Conservation (phyloP, 2,113 vertebrate genomes). For the Loxodonta africana region DNA sequence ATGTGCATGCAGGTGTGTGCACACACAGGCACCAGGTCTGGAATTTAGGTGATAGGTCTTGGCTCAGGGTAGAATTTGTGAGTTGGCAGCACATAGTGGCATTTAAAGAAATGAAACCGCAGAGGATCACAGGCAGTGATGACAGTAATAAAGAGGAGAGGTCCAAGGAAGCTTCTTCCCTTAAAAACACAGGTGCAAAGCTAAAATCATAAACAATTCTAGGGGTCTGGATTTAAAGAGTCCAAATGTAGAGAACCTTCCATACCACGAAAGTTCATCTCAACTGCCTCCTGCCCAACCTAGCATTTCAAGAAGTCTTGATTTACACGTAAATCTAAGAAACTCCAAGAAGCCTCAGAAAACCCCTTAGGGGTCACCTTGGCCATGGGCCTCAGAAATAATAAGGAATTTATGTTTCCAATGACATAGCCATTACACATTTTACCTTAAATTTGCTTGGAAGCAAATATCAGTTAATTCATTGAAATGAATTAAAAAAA, state of each 20-base stretch:
- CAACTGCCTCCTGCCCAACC: conserved; percentile 24
- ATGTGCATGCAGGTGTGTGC: too few species aligned
- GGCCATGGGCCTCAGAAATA: conserved; percentile 72
- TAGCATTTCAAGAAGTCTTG: conserved; percentile 49
- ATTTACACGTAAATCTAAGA: conserved; percentile 61
- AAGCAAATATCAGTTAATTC: conserved; percentile 87
- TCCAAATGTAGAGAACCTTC: conserved; percentile 51
- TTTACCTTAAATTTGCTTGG: conserved; percentile 88
- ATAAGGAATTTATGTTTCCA: conserved; percentile 83
- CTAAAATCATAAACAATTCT: conserved; percentile 27
- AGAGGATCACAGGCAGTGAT: background rate
- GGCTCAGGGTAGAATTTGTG: background rate
- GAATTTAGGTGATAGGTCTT: background rate
- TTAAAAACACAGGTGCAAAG: conserved; percentile 32
- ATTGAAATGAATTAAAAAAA: conserved; percentile 76
- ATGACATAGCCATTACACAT: conserved; percentile 91
- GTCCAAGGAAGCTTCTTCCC: conserved; percentile 42
- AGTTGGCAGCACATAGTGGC: background rate
- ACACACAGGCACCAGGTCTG: background rate
- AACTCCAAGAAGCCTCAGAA: conserved; percentile 64
- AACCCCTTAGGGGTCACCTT: conserved; percentile 83
- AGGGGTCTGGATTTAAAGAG: conserved; percentile 17
- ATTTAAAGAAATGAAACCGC: background rate
- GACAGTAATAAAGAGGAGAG: conserved; percentile 27
- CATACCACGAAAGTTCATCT: conserved; percentile 57